These are phyloP conservation scores for Agonopterix heracliana DNA, from an alignment of 2,888 invertebrate species.

Conservation along the genomic window DNA sequence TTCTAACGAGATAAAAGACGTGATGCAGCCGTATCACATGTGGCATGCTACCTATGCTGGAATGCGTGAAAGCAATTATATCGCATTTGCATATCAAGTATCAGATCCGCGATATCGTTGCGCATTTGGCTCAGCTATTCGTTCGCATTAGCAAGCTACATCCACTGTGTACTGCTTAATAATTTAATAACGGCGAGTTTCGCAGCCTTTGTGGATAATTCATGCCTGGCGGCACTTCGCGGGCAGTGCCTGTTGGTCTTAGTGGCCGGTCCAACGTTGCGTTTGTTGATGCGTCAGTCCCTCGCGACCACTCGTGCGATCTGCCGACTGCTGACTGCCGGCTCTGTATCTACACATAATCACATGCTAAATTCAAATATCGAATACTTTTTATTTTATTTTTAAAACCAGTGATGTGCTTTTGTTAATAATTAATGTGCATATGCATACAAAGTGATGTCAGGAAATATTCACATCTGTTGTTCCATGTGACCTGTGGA, in stretches of 20 bases:
- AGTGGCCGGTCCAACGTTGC: conserved; percentile 37
- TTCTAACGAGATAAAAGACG: no score
- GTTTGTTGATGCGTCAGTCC: conserved; percentile 53
- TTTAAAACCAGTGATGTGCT: conserved; percentile 15
- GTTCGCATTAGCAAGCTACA: not conserved
- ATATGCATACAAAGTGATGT: conserved; percentile 24
- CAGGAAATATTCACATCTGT: conserved; percentile 22
- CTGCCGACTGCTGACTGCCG: conserved; percentile 32
- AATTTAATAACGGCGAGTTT: conserved; percentile 57
- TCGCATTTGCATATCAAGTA: not conserved
- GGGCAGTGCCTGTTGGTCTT: conserved; percentile 4
- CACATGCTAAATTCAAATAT: not conserved
- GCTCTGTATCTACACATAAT: not conserved
- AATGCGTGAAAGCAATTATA: not conserved
- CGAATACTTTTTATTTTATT: not conserved
- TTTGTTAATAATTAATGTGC: conserved; percentile 4
- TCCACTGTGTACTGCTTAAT: conserved; percentile 38
- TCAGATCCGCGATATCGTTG: not conserved
- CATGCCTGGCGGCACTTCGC: conserved; percentile 40
- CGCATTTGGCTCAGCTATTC: conserved; percentile 5
- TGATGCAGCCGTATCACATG: no score
- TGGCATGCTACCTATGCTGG: no score
- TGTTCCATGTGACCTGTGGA: conserved; percentile 33
- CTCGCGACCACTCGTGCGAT: conserved; percentile 47
- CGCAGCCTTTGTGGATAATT: conserved; percentile 52